These are phyloP conservation scores for Fringilla coelebs DNA, from an alignment of 2,797 vertebrate species.

Conservation along the genomic window DNA sequence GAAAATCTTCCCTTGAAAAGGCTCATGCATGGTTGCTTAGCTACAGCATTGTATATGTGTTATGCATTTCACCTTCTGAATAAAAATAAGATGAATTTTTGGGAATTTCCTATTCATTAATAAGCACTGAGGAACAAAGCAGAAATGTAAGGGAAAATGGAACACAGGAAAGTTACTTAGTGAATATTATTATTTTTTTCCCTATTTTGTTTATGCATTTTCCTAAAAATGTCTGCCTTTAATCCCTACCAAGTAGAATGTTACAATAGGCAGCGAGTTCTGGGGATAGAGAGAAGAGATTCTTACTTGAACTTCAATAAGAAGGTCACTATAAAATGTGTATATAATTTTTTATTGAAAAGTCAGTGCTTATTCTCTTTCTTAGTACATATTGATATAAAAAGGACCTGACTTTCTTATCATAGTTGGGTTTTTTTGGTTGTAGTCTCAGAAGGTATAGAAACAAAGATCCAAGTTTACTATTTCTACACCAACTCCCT, in stretches of 20 bases:
- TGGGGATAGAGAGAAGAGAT: neutral
- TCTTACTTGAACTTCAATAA: neutral
- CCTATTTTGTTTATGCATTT: neutral
- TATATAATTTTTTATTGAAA: neutral
- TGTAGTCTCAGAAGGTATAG: neutral
- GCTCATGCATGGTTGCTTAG: conserved; percentile 53
- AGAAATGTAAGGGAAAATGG: neutral
- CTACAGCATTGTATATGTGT: conserved; percentile 49
- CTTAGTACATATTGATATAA: neutral
- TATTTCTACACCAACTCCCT: neutral
- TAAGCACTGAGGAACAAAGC: neutral
- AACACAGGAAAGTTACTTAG: neutral
- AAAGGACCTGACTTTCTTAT: neutral
- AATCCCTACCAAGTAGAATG: neutral
- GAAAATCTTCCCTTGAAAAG: conserved; percentile 21
- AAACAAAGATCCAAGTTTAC: neutral
- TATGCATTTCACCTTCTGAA: conserved; percentile 43
- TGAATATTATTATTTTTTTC: neutral
- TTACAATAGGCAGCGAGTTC: neutral
- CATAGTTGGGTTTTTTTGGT: neutral
- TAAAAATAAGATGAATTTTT: conserved; percentile 52
- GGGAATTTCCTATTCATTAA: neutral
- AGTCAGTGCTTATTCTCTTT: neutral
- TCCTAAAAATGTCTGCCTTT: neutral
- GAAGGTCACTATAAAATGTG: neutral